phyloP scores from a whole-genome alignment of 2,888 invertebrate genomes.

The Lasioglossum pauxillum region DNA sequence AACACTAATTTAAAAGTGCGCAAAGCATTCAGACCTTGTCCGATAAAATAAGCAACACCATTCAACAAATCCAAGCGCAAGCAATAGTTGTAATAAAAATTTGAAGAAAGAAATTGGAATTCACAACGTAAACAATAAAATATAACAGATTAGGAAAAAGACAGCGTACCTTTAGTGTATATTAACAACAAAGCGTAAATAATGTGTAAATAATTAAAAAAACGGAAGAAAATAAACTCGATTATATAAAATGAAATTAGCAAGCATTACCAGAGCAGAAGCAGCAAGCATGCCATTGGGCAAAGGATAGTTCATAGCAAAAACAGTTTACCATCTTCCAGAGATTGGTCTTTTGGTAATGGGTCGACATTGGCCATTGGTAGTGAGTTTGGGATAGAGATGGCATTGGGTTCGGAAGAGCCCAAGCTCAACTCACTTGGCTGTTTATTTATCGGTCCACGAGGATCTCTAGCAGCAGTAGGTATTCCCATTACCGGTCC shows the following conservation, averaged over 20 bases:
- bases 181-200: not conserved
- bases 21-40: slow-evolving; percentile 21
- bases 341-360: slow-evolving; percentile 83
- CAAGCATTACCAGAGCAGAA: slow-evolving; percentile 73
- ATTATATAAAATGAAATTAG: slow-evolving; percentile 36
- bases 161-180: not conserved
- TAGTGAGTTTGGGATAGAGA: slow-evolving; percentile 82
- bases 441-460: slow-evolving; percentile 85
- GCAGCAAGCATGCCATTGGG: slow-evolving; percentile 77
- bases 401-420: slow-evolving; percentile 84
- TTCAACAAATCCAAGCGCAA: slow-evolving; percentile 8
- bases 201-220: slow-evolving; percentile 15
- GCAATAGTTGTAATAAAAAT: not conserved
- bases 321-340: slow-evolving; percentile 84
- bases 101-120: not conserved
- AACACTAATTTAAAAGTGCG: not conserved
- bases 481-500: slow-evolving; percentile 86
- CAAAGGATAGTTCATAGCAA: slow-evolving; percentile 85
- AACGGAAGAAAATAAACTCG: not conserved
- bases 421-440: slow-evolving; percentile 89
- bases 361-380: slow-evolving; percentile 81
- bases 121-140: not conserved
- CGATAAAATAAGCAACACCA: not conserved
- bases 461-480: slow-evolving; percentile 80
- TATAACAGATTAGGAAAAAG: slow-evolving; percentile 14